Evolutionary conservation across 2,113 vertebrate genomes (phyloP).

Genomic region (Polyodon spathula): DNA sequence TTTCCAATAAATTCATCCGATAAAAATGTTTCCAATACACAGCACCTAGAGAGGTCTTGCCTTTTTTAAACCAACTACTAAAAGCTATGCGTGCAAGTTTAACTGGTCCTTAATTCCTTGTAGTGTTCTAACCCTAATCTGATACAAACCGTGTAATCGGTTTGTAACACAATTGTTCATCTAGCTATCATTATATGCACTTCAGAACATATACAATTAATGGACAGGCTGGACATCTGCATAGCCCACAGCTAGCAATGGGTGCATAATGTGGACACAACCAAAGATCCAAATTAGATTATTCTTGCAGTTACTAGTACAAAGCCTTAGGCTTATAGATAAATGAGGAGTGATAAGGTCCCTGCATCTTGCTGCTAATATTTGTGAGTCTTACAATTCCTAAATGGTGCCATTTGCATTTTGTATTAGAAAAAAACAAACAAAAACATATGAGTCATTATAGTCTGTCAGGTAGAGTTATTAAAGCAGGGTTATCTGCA

Average conservation of each 20-base stretch:
- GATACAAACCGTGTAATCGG: not conserved
- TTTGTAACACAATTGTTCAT: not conserved
- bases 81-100: no score
- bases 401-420: no score
- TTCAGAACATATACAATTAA: conserved; percentile 10
- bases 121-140: not conserved
- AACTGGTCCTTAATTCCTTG: not conserved
- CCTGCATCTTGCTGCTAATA: not conserved
- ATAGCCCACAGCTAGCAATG: conserved; percentile 8
- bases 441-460: not conserved
- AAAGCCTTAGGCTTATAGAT: conserved; percentile 7
- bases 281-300: conserved; percentile 16
- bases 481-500: no score
- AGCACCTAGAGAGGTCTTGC: no score
- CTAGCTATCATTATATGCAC: not conserved
- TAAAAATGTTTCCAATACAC: no score
- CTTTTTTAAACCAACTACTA: no score
- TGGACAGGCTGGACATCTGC: not conserved
- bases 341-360: conserved; percentile 7
- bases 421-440: no score
- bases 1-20: no score
- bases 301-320: not conserved
- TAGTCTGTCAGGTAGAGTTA: no score
- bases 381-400: not conserved
- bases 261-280: not conserved